Percentiles rank a stretch among this genome's conserved stretches.
Conservation (phyloP, 2,113 vertebrate genomes). For the Malaclemys terrapin region DNA sequence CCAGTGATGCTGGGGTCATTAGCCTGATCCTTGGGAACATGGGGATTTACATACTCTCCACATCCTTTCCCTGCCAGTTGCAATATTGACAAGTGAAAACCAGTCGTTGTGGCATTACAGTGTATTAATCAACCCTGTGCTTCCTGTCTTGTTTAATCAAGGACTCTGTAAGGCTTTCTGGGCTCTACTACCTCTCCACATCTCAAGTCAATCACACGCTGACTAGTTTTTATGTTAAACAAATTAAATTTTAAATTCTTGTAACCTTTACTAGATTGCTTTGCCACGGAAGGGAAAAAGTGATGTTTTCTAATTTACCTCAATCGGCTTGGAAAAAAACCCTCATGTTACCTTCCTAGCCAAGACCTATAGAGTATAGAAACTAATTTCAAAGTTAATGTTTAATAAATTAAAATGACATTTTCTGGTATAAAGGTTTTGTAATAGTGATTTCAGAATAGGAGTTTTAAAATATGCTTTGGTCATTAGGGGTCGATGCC, state of each 20-base stretch:
- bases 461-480: neutral
- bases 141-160: conserved; percentile 68
- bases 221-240: conserved; percentile 42
- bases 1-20: neutral
- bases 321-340: conserved; percentile 30
- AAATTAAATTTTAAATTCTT: conserved; percentile 64
- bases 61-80: neutral
- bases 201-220: conserved; percentile 62
- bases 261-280: conserved; percentile 32
- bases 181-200: conserved; percentile 44
- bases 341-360: neutral
- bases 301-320: neutral
- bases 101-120: neutral
- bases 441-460: rapidly evolving
- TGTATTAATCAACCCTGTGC: conserved; percentile 44
- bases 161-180: conserved; percentile 24
- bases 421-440: neutral
- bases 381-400: neutral
- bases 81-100: conserved; percentile 18
- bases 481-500: neutral
- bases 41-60: conserved; percentile 8
- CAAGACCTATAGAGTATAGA: neutral
- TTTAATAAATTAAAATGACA: neutral
- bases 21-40: neutral
- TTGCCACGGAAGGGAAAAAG: neutral